Evolutionary conservation across 2,113 vertebrate genomes (phyloP), one percentile per base, ranked within the genome.

Genomic region (Dolichotis patagonum): DNA sequence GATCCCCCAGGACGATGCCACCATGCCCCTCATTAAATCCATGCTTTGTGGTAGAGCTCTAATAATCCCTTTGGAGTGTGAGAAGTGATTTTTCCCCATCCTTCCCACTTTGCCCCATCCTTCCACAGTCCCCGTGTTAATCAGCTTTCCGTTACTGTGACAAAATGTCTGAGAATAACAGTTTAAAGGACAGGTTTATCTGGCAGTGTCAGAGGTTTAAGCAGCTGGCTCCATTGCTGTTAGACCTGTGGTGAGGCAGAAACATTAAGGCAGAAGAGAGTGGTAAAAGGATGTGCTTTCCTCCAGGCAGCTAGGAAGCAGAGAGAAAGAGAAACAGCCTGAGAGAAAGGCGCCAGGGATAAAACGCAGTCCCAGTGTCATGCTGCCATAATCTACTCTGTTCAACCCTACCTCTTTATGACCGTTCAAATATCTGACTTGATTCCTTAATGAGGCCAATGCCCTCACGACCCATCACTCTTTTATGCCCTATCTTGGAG

Each of bases 1-100:
- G 4, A 0, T 43, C 4, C 71, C 46, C 10, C 13, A 46, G 24
- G 7, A 46, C 4, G n/a, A 5, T 7, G n/a, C 7, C 11, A 20
- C 1, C 2, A 13, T 14, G 11, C 7, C 52, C 28, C 62, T 85
- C 14, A 30, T 14, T 7, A 32, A 2, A 28, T 85, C 24, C 14
- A 26, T 16, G 9, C 35, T 26, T 6, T 38, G 10, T 12, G 38
- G 58, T 28, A 58, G 65, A 58, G 3, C 7, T 58, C 84, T 65
- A n/a, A 26, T 3, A 7, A 43, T 30, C 0, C 2, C n/a, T 95
- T 41, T 75, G 28, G 75, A 88, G 24, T 22, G 81, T 52, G 52
- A n/a, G 65, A 60, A 52, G 43, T 58, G 20, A 56, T 80, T 54
- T 96, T 65, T 11, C 32, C n/a, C 69, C 9, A 3, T 13, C 1